Evolutionary conservation across 2,888 invertebrate species (phyloP).

Genomic region (Crocallis elinguaria): DNA sequence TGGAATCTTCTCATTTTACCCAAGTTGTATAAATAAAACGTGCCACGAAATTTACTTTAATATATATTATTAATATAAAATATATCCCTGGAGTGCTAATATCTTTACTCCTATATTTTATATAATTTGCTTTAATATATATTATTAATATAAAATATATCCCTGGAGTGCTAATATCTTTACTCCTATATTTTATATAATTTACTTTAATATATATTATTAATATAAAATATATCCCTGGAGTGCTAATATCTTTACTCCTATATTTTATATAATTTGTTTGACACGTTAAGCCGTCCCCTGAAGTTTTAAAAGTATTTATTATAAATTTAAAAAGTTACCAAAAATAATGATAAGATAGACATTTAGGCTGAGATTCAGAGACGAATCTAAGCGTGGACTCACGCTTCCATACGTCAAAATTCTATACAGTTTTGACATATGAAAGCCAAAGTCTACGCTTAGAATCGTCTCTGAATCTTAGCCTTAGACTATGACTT

Average conservation of each 20-base stretch:
- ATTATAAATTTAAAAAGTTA: slow-evolving; percentile 40
- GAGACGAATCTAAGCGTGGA: no score
- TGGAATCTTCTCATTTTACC: neutral
- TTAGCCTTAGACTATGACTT: no score
- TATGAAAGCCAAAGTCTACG: no score
- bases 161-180: no score
- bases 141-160: no score
- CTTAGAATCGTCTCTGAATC: no score
- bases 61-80: no score
- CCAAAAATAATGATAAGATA: slow-evolving; percentile 42
- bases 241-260: slow-evolving; percentile 28
- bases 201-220: neutral
- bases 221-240: slow-evolving; percentile 8
- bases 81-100: no score
- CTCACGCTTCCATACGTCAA: no score
- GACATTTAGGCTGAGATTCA: slow-evolving; percentile 22
- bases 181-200: no score
- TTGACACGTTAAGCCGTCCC: slow-evolving; percentile 75
- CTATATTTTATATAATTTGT: slow-evolving; percentile 54
- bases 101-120: no score
- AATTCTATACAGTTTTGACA: no score
- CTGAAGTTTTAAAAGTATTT: slow-evolving; percentile 72
- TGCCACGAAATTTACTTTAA: neutral
- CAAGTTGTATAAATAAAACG: neutral
- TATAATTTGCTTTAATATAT: neutral